phyloP scores from a whole-genome alignment of 2,888 invertebrate species.

The Philereme vetulata region DNA sequence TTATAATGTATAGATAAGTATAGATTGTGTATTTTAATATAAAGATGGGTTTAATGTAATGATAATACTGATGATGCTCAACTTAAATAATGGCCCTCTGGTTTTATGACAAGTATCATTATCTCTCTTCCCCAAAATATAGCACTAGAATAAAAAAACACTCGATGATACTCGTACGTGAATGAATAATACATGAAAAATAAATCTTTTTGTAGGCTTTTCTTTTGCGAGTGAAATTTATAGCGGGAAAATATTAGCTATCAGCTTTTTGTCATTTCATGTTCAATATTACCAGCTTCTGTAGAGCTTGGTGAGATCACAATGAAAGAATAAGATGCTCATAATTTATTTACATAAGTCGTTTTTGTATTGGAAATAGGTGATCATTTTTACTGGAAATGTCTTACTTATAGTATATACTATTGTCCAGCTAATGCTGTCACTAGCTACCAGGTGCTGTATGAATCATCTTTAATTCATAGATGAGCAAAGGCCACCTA shows the following conservation, averaged over 20 bases:
- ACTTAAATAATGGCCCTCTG: conserved; percentile 33
- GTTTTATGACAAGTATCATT: conserved; percentile 71
- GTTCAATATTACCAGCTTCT: no score
- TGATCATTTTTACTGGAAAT: no score
- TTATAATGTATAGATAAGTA: conserved; percentile 1
- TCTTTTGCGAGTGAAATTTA: conserved; percentile 61
- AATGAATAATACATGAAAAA: conserved; percentile 81
- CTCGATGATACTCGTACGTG: conserved; percentile 63
- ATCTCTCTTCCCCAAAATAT: conserved; percentile 69
- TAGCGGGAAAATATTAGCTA: conserved; percentile 59
- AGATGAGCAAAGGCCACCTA: no score
- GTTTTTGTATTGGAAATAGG: no score
- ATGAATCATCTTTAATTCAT: no score
- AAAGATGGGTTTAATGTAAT: conserved; percentile 8
- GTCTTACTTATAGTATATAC: no score
- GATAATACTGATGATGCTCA: conserved; percentile 28
- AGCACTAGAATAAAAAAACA: conserved; percentile 71
- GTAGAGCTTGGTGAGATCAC: no score
- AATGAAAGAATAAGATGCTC: no score
- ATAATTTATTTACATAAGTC: no score
- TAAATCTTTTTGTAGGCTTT: conserved; percentile 72
- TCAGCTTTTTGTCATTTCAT: no score
- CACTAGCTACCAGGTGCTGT: no score
- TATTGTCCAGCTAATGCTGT: no score
- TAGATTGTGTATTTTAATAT: conserved; percentile 3